Evolutionary conservation across 2,797 vertebrate species (phyloP), one percentile per base, ranked within the genome.

Genomic region (Megalops cyprinoides): DNA sequence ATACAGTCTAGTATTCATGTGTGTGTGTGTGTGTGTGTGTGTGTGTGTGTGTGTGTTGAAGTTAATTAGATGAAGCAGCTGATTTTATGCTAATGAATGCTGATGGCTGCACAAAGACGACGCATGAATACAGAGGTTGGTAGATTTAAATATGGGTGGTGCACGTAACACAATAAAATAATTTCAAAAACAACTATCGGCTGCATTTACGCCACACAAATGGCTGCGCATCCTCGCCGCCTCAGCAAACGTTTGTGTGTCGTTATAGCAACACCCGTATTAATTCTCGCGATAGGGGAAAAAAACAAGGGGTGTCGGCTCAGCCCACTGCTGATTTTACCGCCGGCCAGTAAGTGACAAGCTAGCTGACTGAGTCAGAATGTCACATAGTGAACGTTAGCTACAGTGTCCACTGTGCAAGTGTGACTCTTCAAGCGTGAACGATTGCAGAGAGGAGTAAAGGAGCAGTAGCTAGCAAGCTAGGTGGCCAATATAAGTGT

Each of bases 261-360:
- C 79, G 67, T 56, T 73, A 74, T 76, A 67, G 79, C 79, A 49
- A 81, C 73, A 31, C 7, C 44, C 23, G 23, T 28, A 25, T 39
- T 51, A 65, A 53, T 34, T 81, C 79, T 81, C 79, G 79, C 79
- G 79, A 76, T 76, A n/a, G n/a, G 48, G 9, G 48, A 39, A n/a
- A 34, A 18, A 51, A 18, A 44, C 46, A 44, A 69, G 65, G 78
- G 78, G 79, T 80, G 69, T 80, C 51, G 53, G 34, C 78, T 74
- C 69, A 20, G 73, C 25, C 53, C 3, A 20, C 39, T 28, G 69
- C 69, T 55, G 51, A 44, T 58, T 56, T 42, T 9, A n/a, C n/a
- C 75, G 75, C 53, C 39, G 46, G n/a, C 34, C 18, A 31, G 25
- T 18, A 14, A 74, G 2, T 5, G 44, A 48, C 9, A 18, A 25